Base-by-base conservation (phyloP, 2,113 vertebrate genomes). In the Leiothrix lutea region DNA sequence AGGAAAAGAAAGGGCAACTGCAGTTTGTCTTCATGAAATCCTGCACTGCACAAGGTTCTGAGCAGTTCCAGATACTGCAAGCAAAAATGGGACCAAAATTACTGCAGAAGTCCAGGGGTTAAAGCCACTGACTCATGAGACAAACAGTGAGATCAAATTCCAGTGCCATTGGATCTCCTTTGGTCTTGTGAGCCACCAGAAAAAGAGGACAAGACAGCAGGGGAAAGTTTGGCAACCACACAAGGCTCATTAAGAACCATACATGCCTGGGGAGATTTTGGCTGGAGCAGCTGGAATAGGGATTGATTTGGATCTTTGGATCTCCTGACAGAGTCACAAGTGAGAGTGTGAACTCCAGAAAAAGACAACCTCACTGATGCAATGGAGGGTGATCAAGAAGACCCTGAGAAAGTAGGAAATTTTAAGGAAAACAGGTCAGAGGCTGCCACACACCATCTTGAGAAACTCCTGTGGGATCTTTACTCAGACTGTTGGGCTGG, bases 81-180 rank as follows among this genome's bases (percentile, higher is more conserved):
- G 33, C 19, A 29, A 72, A 80, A n/a, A 31, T 44, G 21, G 8
- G 22, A 89, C 17, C n/a, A 70, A 54, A 88, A 65, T 57, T n/a
- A 12, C 31, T 19, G 7, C 48, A 67, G n/a, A 51, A 83, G 21
- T 20, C 45, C 56, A 65, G 28, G 25, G 14, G 31, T 57, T 58
- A 75, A 28, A 64, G 62, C 33, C 44, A 62, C 33, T 79, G 38
- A 77, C 19, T 92, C 9, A 0, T 18, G 31, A 64, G 47, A n/a
- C 70, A 33, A 65, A 47, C 11, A 82, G 31, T 2, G 2, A 92
- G n/a, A 40, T 40, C 47, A 58, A 45, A 74, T 62, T 62, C 62
- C 22, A 80, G 0, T 0, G 2, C 44, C 51, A 38, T 0, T 28
- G n/a, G 14, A 9, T 31, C 45, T 61, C 21, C 28, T 21, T 69